Percentiles rank a stretch among this genome's conserved stretches.
These are phyloP conservation scores for Porites cylindrica DNA, from an alignment of 92 coral and sea anemone genomes.

Conservation along the genomic window DNA sequence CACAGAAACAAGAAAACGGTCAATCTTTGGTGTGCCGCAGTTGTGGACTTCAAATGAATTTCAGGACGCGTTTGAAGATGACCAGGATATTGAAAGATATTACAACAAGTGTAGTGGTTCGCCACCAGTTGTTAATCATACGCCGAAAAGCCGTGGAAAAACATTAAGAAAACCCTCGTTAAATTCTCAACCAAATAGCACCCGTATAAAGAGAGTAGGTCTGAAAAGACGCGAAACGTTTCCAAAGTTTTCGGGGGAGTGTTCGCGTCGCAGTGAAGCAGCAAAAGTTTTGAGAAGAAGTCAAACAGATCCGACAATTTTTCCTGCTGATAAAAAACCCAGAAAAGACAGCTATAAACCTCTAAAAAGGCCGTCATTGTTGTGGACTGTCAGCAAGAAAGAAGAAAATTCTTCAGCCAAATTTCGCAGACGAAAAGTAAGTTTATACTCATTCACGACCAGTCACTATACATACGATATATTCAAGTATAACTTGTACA, in stretches of 20 bases:
- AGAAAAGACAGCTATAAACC: not conserved
- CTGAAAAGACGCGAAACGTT: slow-evolving; percentile 46
- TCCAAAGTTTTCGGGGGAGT: slow-evolving; percentile 9
- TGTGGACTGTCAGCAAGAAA: slow-evolving; percentile 26
- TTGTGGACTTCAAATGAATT: slow-evolving; percentile 9
- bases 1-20: not conserved
- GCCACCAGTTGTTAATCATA: not conserved
- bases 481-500: no score
- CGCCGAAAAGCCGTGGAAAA: slow-evolving; percentile 2
- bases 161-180: slow-evolving; percentile 1
- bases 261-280: not conserved
- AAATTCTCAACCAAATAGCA: slow-evolving; percentile 19
- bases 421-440: slow-evolving; percentile 22
- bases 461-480: not conserved
- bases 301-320: slow-evolving; percentile 38
- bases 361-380: slow-evolving; percentile 25
- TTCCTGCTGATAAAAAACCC: not conserved
- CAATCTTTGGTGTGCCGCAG: slow-evolving; percentile 10
- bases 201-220: not conserved
- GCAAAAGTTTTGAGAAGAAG: slow-evolving; percentile 23
- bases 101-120: not conserved
- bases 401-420: slow-evolving; percentile 10
- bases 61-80: not conserved
- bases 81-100: slow-evolving; percentile 2
- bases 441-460: not conserved